Percentiles rank a stretch among this genome's conserved stretches.
Conservation (phyloP, 2,797 vertebrate genomes). For the Anguilla obscura region DNA sequence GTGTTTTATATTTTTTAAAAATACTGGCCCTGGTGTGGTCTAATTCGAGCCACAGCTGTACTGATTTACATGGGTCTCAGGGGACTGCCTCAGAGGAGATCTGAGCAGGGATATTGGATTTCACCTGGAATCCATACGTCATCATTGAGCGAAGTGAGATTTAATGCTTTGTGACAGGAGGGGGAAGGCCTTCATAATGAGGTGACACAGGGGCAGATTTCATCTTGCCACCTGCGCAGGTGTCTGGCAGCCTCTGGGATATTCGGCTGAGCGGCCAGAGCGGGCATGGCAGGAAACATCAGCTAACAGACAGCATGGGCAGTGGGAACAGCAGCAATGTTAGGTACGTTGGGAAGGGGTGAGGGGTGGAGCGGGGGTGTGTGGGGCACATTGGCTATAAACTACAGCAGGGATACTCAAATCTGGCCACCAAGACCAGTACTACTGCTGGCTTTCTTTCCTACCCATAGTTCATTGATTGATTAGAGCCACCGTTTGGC, state of each 20-base stretch:
- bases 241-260: not conserved
- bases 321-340: not conserved
- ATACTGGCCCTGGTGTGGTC: not conserved
- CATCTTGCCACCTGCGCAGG: not conserved
- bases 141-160: not conserved
- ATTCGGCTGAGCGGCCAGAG: not conserved
- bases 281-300: not conserved
- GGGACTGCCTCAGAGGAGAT: not conserved
- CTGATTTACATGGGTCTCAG: not conserved
- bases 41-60: not conserved
- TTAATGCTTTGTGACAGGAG: conserved; percentile 17
- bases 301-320: not conserved
- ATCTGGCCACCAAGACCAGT: not conserved
- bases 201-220: not conserved
- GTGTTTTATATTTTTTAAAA: not conserved
- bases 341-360: not conserved
- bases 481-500: not conserved
- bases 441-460: not conserved
- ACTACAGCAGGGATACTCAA: not conserved
- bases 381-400: not conserved
- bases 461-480: not conserved
- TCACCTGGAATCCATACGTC: not conserved
- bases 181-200: not conserved
- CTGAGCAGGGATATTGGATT: not conserved
- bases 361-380: not conserved